Evolutionary conservation across 2,888 invertebrate species (phyloP).

Genomic region (Plebejus melissa): DNA sequence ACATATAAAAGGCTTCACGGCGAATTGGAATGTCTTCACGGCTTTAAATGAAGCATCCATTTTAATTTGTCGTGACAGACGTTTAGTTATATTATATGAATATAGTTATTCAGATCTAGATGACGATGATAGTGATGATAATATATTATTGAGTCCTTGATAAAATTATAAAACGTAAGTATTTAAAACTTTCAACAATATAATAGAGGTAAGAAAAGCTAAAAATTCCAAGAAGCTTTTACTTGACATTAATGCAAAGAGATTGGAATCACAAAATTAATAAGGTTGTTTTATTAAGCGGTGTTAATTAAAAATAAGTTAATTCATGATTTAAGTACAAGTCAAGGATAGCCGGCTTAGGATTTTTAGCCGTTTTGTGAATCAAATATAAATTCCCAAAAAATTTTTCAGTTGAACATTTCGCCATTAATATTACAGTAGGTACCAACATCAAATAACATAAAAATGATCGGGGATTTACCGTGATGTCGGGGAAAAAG

Average conservation of each 20-base stretch:
- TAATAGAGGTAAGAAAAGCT: background rate
- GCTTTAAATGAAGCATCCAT: too few species aligned
- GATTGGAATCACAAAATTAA: constrained; percentile 8
- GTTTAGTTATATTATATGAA: too few species aligned
- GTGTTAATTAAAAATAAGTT: constrained; percentile 10
- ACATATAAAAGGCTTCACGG: too few species aligned
- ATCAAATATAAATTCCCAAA: background rate
- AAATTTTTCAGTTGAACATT: background rate
- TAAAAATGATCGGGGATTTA: background rate
- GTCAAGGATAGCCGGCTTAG: background rate
- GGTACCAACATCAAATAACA: constrained; percentile 1
- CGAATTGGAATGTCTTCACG: too few species aligned
- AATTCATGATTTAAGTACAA: constrained; percentile 5
- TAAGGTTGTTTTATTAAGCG: constrained; percentile 11
- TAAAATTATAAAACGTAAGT: background rate
- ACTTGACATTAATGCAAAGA: constrained; percentile 13
- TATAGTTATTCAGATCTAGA: background rate
- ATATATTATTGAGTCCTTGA: background rate
- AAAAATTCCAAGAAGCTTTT: background rate
- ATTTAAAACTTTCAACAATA: background rate
- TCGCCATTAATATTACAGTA: background rate
- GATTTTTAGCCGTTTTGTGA: background rate
- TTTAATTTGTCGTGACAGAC: too few species aligned
- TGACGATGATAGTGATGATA: background rate
- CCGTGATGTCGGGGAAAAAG: constrained; percentile 5